Conservation (phyloP, 2,797 vertebrate genomes). For the Tinamus major region DNA sequence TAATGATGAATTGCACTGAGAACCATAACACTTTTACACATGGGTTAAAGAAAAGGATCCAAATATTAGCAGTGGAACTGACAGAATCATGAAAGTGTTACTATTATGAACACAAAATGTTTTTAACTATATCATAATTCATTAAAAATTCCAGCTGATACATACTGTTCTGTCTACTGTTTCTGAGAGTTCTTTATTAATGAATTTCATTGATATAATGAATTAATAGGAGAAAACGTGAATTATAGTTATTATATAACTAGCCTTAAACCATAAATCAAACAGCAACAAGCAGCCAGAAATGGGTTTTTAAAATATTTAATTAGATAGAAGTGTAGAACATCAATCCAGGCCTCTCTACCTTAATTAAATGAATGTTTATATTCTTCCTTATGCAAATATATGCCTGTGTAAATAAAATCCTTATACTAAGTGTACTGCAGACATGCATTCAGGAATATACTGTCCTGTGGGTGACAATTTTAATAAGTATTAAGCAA, state of each 20-base stretch:
- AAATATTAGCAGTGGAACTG: neutral
- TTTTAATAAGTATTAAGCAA: neutral
- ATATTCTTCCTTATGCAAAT: neutral
- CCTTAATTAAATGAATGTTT: slow-evolving; percentile 48
- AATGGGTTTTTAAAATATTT: neutral
- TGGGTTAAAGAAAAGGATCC: neutral
- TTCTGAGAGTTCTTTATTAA: neutral
- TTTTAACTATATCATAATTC: neutral
- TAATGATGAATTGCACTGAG: neutral
- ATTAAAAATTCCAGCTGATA: neutral
- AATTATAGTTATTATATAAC: slow-evolving; percentile 33
- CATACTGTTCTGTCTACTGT: neutral
- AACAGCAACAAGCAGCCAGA: slow-evolving; percentile 4
- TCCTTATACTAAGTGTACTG: neutral
- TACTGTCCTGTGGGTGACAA: neutral
- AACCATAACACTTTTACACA: neutral
- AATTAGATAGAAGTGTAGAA: neutral
- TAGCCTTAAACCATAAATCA: neutral
- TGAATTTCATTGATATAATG: slow-evolving; percentile 10
- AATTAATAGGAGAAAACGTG: slow-evolving; percentile 22
- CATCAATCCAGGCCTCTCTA: slow-evolving; percentile 29
- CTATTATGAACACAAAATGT: neutral
- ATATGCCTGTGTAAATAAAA: neutral
- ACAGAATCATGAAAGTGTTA: neutral
- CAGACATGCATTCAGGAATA: neutral